These are phyloP conservation scores for Brachionus rotundiformis DNA, from an alignment of 1,140 invertebrate species.

Conservation along the genomic window DNA sequence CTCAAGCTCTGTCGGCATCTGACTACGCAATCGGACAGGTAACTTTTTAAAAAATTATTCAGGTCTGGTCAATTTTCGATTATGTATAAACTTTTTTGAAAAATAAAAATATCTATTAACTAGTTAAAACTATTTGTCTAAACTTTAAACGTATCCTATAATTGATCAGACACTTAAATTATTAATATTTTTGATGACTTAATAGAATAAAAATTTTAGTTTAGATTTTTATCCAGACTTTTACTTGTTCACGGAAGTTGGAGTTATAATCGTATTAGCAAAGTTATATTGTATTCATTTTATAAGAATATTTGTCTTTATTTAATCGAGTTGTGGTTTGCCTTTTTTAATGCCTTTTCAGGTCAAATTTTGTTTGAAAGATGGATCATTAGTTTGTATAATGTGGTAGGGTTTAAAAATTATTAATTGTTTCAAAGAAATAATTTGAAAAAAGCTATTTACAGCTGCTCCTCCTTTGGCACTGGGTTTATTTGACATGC, in stretches of 20 bases:
- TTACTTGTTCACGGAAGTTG: conserved; percentile 96
- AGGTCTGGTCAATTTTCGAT: no score
- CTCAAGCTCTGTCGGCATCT: conserved; percentile 95
- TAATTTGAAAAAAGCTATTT: conserved; percentile 56
- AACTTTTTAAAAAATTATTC: conserved; percentile 76
- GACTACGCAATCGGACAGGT: conserved; percentile 89
- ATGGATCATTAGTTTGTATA: conserved; percentile 96
- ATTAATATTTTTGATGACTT: no score
- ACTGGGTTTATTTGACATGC: conserved; percentile 44
- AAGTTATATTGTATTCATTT: conserved; percentile 97
- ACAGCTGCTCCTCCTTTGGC: conserved; percentile 45
- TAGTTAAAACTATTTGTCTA: no score
- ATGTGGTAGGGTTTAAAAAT: conserved; percentile 69
- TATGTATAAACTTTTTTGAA: no score
- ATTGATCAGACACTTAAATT: no score
- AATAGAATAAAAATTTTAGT: conserved; percentile 61
- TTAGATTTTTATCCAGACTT: conserved; percentile 72
- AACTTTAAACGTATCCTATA: no score
- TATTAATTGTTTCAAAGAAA: background rate
- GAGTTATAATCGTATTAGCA: conserved; percentile 95
- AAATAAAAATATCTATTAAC: no score
- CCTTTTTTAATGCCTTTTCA: conserved; percentile 94
- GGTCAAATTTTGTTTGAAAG: conserved; percentile 96
- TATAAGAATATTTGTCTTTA: conserved; percentile 99
- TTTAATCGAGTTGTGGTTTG: conserved; percentile 98